A percentile compares a stretch with the other conserved stretches of the same genome.
phyloP scores from a whole-genome alignment of 2,113 vertebrate species.

The Enhydra lutris region DNA sequence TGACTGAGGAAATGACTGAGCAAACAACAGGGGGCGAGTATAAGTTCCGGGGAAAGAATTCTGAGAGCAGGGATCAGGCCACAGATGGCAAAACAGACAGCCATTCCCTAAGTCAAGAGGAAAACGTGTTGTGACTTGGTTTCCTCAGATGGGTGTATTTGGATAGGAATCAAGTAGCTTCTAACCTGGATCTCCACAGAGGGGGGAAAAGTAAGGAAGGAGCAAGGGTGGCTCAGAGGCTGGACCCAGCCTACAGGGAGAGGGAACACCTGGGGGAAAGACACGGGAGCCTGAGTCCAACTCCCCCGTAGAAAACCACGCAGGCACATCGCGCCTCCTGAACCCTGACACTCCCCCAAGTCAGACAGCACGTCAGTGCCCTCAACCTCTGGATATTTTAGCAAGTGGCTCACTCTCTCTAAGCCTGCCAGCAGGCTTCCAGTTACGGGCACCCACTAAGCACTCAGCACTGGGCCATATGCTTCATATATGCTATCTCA shows the following conservation, averaged over 20 bases:
- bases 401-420: neutral
- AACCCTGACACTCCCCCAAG: neutral
- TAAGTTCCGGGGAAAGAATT: neutral
- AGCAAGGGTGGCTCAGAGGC: neutral
- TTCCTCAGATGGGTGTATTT: neutral
- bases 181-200: neutral
- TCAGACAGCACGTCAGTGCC: fast-evolving
- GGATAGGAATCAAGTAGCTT: neutral
- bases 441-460: fast-evolving
- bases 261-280: fast-evolving
- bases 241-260: neutral
- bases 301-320: neutral
- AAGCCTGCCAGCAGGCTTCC: neutral
- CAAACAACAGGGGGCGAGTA: neutral
- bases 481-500: neutral
- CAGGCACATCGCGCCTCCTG: fast-evolving
- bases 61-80: neutral
- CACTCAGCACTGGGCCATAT: neutral
- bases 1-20: neutral
- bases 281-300: neutral
- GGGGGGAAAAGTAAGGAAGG: neutral
- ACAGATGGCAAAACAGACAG: neutral
- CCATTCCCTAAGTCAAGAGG: neutral
- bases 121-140: neutral
- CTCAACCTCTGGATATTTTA: neutral